Evolutionary conservation across 2,797 vertebrate genomes (phyloP).

Genomic region (Pangasius larnaudii): DNA sequence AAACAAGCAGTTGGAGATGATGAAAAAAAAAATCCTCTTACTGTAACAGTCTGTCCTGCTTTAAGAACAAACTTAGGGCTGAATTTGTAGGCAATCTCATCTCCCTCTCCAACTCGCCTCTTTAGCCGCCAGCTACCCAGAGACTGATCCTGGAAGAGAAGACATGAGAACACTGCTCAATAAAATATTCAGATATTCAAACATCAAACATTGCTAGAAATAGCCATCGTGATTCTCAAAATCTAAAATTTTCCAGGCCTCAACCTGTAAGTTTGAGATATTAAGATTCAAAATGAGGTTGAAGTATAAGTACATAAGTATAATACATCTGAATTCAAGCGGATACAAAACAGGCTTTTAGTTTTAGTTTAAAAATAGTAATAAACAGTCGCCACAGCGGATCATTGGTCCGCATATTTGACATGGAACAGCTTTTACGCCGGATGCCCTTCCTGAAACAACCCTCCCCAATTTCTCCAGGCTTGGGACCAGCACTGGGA

Average conservation of each 20-base stretch:
- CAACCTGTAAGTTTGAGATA: neutral
- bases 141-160: slow-evolving; percentile 84
- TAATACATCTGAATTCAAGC: neutral
- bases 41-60: slow-evolving; percentile 90
- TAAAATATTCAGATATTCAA: neutral
- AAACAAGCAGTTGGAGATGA: neutral
- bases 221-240: neutral
- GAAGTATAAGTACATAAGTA: neutral
- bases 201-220: neutral
- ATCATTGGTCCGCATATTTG: too few relatives aligned
- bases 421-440: too few relatives aligned
- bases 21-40: slow-evolving; percentile 67
- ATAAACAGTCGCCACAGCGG: neutral
- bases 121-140: slow-evolving; percentile 94
- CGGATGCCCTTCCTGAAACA: too few relatives aligned
- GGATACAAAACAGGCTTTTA: neutral
- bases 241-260: neutral
- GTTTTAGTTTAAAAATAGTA: neutral
- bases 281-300: neutral
- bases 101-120: slow-evolving; percentile 82
- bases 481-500: too few relatives aligned
- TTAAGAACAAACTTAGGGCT: slow-evolving; percentile 93
- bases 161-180: neutral
- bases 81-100: slow-evolving; percentile 92
- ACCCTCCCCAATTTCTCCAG: too few relatives aligned